phyloP scores from a whole-genome alignment of 2,113 vertebrate species.

The Alligator mississippiensis region DNA sequence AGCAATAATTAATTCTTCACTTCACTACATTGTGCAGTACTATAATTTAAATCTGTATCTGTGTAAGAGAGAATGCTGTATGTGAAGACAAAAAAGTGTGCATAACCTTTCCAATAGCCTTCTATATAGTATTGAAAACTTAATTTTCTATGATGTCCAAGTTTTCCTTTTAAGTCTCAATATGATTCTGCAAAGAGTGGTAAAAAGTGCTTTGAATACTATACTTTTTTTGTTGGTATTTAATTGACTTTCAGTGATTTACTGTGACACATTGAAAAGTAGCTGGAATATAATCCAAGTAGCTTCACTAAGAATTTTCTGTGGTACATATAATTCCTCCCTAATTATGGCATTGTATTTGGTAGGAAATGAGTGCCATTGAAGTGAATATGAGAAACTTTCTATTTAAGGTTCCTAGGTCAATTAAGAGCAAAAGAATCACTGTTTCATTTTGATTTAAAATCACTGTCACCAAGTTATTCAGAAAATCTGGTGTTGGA shows the following conservation, averaged over 20 bases:
- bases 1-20: not conserved
- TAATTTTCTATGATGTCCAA: not conserved
- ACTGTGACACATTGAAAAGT: not conserved
- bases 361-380: not conserved
- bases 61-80: not conserved
- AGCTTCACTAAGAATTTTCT: not conserved
- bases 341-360: not conserved
- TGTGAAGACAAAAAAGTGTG: not conserved
- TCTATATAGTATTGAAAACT: not conserved
- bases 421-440: not conserved
- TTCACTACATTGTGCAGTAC: not conserved
- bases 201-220: not conserved
- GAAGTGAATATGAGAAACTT: not conserved
- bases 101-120: not conserved
- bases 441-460: not conserved
- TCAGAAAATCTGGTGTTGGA: not conserved
- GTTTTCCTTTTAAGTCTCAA: not conserved
- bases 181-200: not conserved
- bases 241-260: not conserved
- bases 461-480: not conserved
- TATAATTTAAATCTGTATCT: not conserved
- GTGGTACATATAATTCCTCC: not conserved
- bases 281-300: not conserved
- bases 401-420: not conserved
- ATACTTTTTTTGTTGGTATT: not conserved